These are phyloP conservation scores for Himalopsyche tibetana DNA, from an alignment of 2,888 invertebrate species.

Conservation along the genomic window DNA sequence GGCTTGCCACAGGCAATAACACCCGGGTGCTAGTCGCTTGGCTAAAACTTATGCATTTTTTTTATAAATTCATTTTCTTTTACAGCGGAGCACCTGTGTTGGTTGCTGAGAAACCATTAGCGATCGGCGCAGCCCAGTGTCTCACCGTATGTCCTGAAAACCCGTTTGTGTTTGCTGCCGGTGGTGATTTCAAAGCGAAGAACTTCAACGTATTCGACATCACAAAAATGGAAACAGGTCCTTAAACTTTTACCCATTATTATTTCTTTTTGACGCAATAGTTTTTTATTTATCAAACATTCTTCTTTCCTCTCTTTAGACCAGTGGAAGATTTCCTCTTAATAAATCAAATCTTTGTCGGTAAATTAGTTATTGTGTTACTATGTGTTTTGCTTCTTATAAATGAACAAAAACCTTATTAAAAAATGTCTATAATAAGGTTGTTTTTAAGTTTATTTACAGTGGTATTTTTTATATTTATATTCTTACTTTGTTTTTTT, in stretches of 20 bases:
- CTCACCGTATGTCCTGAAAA: conserved; percentile 87
- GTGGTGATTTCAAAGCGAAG: conserved; percentile 89
- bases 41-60: too few relatives aligned
- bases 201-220: conserved; percentile 84
- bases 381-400: too few relatives aligned
- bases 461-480: conserved; percentile 65
- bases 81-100: conserved; percentile 68
- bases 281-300: too few relatives aligned
- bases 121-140: conserved; percentile 85
- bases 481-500: conserved; percentile 65
- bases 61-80: neutral
- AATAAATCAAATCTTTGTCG: too few relatives aligned
- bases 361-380: too few relatives aligned
- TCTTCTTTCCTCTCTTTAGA: too few relatives aligned
- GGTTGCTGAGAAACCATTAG: conserved; percentile 76
- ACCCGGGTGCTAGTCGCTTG: too few relatives aligned
- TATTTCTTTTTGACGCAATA: neutral
- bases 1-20: too few relatives aligned
- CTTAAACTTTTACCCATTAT: conserved; percentile 59
- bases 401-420: too few relatives aligned
- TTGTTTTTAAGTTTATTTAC: neutral
- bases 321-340: too few relatives aligned
- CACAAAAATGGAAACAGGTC: conserved; percentile 78
- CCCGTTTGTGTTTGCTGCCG: conserved; percentile 87
- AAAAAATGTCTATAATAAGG: too few relatives aligned